Evolutionary conservation across 2,797 vertebrate species (phyloP), one percentile per base, ranked within the genome.

Genomic region (Bovichtus diacanthus): DNA sequence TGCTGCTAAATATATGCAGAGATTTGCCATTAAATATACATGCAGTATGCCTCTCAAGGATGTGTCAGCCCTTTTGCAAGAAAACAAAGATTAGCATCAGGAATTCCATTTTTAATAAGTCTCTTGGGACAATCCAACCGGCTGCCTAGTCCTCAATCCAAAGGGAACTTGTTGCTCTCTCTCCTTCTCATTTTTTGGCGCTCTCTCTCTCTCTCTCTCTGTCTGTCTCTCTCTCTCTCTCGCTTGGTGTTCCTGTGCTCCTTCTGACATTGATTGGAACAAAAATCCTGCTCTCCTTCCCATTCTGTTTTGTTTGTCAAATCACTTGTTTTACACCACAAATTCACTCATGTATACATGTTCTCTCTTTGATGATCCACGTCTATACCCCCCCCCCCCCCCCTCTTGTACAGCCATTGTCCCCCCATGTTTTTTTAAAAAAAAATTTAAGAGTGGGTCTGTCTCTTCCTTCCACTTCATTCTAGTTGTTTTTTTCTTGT

Each of bases 31-130:
- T 92, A 94, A 93, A 94, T 93, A 93, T 93, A 92, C 88, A 93
- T 91, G 92, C 86, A 44, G 75, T 27, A 54, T 84, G 88, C 83
- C 80, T 93, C 91, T 92, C 80, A 91, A 92, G 85, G 84, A 93
- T 89, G 87, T 86, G 90, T 88, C 88, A 90, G 81, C 68, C 88
- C 87, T 87, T 93, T 92, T 86, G 86, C 88, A 84, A 81, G 76
- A 92, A 94, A 93, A 90, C 87, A 91, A 94, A 94, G 92, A 95
- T 93, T 90, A 93, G 85, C 90, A 91, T 93, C 90, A 94, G 87
- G 89, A 93, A 93, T 94, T 89, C 84, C 81, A 89, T 90, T 90
- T n/a, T 93, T 94, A 94, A 95, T 94, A 93, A 93, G 93, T 92
- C 93, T 93, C 92, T 19, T 53, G 93, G 91, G 92, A 92, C 56